phyloP scores from a whole-genome alignment of 2,113 vertebrate species.

The Phalacrocorax carbo region DNA sequence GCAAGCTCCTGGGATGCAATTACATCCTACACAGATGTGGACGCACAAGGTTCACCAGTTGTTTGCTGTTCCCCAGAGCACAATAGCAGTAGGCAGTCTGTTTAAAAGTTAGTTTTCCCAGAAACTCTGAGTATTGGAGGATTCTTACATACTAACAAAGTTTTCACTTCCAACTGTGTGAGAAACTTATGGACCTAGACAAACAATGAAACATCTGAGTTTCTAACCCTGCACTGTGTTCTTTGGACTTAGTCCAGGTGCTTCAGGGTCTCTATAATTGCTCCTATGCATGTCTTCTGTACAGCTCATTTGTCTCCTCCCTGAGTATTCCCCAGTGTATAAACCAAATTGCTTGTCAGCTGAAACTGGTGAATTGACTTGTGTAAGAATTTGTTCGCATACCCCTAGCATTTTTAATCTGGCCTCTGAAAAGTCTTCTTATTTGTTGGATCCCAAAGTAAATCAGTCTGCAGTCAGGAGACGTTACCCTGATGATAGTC shows the following conservation, averaged over 20 bases:
- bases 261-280: background rate
- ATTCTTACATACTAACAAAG: background rate
- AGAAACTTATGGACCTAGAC: background rate
- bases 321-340: background rate
- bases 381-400: background rate
- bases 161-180: background rate
- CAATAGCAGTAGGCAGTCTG: background rate
- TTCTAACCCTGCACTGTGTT: background rate
- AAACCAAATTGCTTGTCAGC: background rate
- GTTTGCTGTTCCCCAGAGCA: background rate
- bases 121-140: background rate
- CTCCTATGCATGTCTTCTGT: background rate
- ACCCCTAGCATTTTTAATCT: background rate
- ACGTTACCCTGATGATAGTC: background rate
- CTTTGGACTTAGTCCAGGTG: background rate
- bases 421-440: background rate
- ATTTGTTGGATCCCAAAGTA: background rate
- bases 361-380: background rate
- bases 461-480: background rate
- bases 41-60: background rate
- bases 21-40: rapidly evolving
- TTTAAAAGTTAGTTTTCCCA: background rate
- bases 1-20: background rate
- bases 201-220: background rate
- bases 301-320: background rate